These are phyloP conservation scores for Melanostoma mellinum DNA, from an alignment of 2,888 invertebrate genomes.

Conservation along the genomic window DNA sequence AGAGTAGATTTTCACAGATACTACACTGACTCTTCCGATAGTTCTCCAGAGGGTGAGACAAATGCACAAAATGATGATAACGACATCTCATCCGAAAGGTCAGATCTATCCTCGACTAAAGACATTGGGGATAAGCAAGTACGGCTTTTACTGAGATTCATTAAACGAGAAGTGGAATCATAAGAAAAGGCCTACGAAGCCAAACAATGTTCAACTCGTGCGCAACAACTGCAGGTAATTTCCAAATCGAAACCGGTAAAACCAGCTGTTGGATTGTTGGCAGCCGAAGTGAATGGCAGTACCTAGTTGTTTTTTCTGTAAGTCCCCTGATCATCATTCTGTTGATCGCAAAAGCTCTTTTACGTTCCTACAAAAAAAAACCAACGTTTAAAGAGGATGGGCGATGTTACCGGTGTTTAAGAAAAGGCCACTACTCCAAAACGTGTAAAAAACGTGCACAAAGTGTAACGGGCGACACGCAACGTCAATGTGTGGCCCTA, in stretches of 20 bases:
- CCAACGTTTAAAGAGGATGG: constrained; percentile 18
- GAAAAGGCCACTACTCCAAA: constrained; percentile 22
- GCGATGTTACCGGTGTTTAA: constrained; percentile 1
- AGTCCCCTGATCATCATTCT: constrained; percentile 4
- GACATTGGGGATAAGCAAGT: neutral
- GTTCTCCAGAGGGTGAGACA: neutral
- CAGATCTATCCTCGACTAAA: neutral
- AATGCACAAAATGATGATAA: neutral
- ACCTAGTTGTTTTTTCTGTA: constrained; percentile 15
- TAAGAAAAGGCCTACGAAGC: neutral
- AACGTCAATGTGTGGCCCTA: constrained; percentile 15
- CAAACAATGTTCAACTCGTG: constrained; percentile 6
- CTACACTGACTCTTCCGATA: neutral
- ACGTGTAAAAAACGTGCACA: constrained; percentile 14
- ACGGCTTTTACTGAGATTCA: constrained; percentile 14
- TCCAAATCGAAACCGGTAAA: constrained; percentile 12
- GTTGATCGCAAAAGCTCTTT: constrained; percentile 9
- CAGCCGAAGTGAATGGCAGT: constrained; percentile 3
- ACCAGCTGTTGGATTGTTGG: constrained; percentile 3
- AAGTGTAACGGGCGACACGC: constrained; percentile 21
- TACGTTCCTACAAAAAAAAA: constrained; percentile 12
- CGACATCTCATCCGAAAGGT: neutral
- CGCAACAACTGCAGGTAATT: constrained; percentile 3
- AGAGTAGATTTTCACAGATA: constrained; percentile 29
- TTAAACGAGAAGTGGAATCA: constrained; percentile 25